A percentile compares a stretch with the other conserved stretches of the same genome.
phyloP scores from a whole-genome alignment of 2,797 vertebrate genomes.

The Ctenopoma kingsleyae region DNA sequence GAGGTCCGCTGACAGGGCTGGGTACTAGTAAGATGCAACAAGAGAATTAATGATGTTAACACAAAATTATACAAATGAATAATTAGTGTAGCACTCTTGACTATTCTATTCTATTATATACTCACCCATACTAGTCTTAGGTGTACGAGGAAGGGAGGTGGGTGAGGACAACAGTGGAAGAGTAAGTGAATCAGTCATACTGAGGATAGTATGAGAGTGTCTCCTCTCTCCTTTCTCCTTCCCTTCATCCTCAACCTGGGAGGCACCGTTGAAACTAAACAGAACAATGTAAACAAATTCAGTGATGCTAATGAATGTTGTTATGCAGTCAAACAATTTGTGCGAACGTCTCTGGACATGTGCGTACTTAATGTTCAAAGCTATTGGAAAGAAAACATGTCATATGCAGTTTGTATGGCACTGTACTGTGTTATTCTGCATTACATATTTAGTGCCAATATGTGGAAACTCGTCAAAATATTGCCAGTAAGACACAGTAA shows the following conservation, averaged over 20 bases:
- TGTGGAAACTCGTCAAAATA: neutral
- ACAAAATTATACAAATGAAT: neutral
- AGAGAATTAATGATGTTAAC: neutral
- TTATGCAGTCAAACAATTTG: neutral
- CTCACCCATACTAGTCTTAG: constrained; percentile 89
- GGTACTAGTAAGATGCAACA: constrained; percentile 74
- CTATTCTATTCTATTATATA: constrained; percentile 16
- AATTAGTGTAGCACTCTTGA: fast-evolving
- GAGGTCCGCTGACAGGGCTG: constrained; percentile 85
- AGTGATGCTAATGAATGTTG: neutral
- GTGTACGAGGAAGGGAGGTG: constrained; percentile 86
- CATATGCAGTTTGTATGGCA: neutral
- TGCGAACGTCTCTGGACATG: neutral
- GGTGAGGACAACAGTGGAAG: constrained; percentile 90
- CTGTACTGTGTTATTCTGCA: neutral
- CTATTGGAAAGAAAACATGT: neutral
- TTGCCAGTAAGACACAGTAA: neutral
- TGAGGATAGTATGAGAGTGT: constrained; percentile 89
- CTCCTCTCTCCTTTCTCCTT: constrained; percentile 94
- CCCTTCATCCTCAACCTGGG: constrained; percentile 88
- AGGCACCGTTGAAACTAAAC: constrained; percentile 75
- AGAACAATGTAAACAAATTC: constrained; percentile 8
- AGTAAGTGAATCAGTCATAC: constrained; percentile 86
- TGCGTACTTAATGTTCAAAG: neutral
- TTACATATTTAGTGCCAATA: neutral